Conservation (phyloP, 2,113 vertebrate species). For the Neodon shergylaensis region DNA sequence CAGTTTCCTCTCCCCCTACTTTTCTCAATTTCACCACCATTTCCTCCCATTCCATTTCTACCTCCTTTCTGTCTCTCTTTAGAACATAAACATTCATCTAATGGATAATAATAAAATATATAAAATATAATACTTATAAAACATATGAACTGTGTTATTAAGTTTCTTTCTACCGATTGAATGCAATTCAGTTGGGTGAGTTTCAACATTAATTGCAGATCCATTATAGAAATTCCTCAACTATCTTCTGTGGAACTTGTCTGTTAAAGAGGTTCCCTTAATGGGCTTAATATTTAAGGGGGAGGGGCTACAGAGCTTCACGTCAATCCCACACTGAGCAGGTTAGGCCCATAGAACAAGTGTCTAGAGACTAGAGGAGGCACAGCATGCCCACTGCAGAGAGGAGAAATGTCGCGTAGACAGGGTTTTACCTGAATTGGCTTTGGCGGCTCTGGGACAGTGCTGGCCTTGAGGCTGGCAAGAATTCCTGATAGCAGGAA, state of each 20-base stretch:
- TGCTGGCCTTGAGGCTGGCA: neutral
- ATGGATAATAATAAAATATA: neutral
- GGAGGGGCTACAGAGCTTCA: rapidly evolving
- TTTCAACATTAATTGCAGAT: neutral
- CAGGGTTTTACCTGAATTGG: neutral
- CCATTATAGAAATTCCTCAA: neutral
- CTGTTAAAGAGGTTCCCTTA: neutral
- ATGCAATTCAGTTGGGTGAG: neutral
- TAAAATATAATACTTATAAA: neutral
- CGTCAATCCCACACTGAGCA: neutral
- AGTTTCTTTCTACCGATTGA: neutral
- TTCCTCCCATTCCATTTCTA: neutral
- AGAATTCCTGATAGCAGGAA: neutral
- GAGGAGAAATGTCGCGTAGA: neutral
- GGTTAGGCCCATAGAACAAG: neutral
- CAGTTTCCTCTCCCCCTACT: neutral
- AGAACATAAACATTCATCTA: neutral
- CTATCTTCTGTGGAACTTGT: neutral
- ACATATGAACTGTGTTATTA: neutral
- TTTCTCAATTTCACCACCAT: neutral
- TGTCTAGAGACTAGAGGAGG: neutral
- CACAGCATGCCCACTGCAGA: neutral
- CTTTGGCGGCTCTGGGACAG: neutral
- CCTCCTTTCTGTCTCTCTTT: neutral
- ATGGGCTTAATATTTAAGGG: neutral